Evolutionary conservation across 2,113 vertebrate species (phyloP).

Genomic region (Cepphus grylle): DNA sequence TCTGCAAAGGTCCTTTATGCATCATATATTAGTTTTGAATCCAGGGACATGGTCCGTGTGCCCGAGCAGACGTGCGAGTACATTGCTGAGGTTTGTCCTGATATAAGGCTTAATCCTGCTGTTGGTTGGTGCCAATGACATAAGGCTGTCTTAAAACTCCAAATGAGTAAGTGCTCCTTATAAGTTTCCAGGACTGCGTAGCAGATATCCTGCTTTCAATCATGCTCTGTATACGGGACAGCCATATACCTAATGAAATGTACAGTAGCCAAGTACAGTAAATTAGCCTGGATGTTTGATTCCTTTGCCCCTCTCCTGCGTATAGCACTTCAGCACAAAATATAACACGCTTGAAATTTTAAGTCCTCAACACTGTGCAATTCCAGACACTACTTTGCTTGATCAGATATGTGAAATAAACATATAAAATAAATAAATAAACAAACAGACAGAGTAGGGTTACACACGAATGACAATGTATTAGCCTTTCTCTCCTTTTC

Average conservation of each 20-base stretch:
- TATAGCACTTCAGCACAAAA: background rate
- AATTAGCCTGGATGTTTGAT: background rate
- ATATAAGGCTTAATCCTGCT: background rate
- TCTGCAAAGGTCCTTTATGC: background rate
- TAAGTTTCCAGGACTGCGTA: background rate
- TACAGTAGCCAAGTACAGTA: background rate
- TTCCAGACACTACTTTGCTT: background rate
- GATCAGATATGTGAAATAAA: background rate
- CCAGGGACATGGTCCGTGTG: accelerated
- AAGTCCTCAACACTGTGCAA: background rate
- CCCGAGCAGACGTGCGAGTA: accelerated
- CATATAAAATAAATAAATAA: background rate
- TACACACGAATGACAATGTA: background rate
- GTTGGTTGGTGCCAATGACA: no score
- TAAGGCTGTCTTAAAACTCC: background rate
- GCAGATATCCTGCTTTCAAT: background rate
- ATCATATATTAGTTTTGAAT: background rate
- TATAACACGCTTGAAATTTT: background rate
- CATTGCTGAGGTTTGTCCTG: background rate
- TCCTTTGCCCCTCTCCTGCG: background rate
- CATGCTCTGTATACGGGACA: background rate
- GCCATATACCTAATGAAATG: background rate
- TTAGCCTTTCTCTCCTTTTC: background rate
- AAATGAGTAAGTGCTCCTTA: background rate
- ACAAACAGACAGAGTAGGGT: accelerated